Percentiles rank a stretch among this genome's conserved stretches.
phyloP scores from a whole-genome alignment of 2,888 invertebrate genomes.

The Gastrophysa polygoni region DNA sequence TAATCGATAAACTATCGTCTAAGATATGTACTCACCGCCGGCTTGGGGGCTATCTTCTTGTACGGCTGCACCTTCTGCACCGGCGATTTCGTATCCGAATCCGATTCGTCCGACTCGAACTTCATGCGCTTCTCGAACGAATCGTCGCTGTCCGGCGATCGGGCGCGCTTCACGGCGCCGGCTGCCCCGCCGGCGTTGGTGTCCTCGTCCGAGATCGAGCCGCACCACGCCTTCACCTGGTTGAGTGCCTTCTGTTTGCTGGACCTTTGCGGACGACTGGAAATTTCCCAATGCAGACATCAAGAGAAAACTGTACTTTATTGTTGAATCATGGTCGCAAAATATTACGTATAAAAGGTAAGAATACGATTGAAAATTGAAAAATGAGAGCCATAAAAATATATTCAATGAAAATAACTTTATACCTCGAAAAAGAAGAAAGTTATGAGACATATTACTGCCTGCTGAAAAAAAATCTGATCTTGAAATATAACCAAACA shows the following conservation, averaged over 20 bases:
- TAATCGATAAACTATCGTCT: too few species aligned
- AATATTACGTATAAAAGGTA: too few species aligned
- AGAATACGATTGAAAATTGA: too few species aligned
- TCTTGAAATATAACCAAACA: too few species aligned
- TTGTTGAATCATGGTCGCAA: too few species aligned
- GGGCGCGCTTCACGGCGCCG: conserved; percentile 40
- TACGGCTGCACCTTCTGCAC: conserved; percentile 12
- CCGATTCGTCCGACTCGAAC: conserved; percentile 51
- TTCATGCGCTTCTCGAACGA: conserved; percentile 56
- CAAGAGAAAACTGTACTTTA: too few species aligned
- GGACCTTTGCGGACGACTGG: conserved; percentile 72
- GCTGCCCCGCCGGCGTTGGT: conserved; percentile 42
- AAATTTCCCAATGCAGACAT: too few species aligned
- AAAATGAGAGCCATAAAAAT: too few species aligned
- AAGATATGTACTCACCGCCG: conserved; percentile 26
- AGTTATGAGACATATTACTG: too few species aligned
- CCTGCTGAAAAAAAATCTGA: too few species aligned
- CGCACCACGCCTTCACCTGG: conserved; percentile 86
- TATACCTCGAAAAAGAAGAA: too few species aligned
- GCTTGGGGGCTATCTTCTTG: conserved; percentile 31
- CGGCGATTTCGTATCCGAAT: conserved; percentile 39
- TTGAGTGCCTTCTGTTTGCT: conserved; percentile 82
- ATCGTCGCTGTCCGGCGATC: conserved; percentile 50
- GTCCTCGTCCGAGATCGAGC: conserved; percentile 66
- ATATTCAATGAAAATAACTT: too few species aligned